Base-by-base conservation (phyloP, 2,888 invertebrate species). In the Phrixothrix hirtus region DNA sequence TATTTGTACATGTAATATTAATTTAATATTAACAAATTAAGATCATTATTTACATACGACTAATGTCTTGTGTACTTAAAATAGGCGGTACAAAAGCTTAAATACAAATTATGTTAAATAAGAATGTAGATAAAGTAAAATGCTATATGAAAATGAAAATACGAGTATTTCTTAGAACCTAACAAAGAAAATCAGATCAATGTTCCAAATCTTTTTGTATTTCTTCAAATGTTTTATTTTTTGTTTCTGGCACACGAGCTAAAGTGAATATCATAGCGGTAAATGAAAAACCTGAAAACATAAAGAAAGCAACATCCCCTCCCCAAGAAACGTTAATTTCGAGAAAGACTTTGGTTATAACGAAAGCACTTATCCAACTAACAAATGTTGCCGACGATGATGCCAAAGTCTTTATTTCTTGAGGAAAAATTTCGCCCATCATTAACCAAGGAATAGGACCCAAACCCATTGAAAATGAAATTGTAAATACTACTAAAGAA, bases 381-480 rank as follows among this genome's bases (percentile, higher is more conserved):
- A 86, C 78, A 1, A 89, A 81, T 9, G 89, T 87, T 1, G 88
- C 87, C 10, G 90, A 82, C 0, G 89, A 87, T 1, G 84, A 82
- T 9, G 87, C 87, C 34, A 86, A 79, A 1, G 83, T 85, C 67
- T 89, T 89, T 52, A 89, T 87, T 58, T 88, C 85, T 1, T 86
- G 80, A 39, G 88, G 80, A 72, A 92, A 88, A 6, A 92, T 77
- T 69, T 92, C 92, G 2, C 90, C 84, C 12, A 58, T 44, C 81
- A 88, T 86, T 78, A 91, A 81, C 88, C 88, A 89, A 0, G 92
- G 91, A 16, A 92, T 87, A 0, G 92, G 92, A 0, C 92, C 92
- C 63, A 85, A 87, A 30, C 91, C 91, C 29, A 91, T 66, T 0
- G 89, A 87, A 75, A 91, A 92, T 15, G 87, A 81, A n/a, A 88